phyloP scores from a whole-genome alignment of 2,888 invertebrate genomes.

The Eupithecia centaureata region DNA sequence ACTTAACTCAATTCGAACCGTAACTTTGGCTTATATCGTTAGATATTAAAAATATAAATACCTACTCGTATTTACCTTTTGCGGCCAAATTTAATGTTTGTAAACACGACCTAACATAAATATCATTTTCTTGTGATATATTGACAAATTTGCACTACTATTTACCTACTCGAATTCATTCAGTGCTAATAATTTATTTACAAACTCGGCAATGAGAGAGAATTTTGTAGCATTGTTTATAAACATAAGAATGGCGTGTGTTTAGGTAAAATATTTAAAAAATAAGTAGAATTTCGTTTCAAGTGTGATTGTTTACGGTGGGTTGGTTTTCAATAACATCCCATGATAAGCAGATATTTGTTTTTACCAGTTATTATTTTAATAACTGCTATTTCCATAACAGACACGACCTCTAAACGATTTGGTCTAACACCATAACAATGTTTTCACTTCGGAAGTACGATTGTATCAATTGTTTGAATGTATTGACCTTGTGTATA shows the following conservation, averaged over 20 bases:
- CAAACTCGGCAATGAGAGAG: too few relatives aligned
- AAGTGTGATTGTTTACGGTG: not conserved
- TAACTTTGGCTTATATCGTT: too few relatives aligned
- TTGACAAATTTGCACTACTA: too few relatives aligned
- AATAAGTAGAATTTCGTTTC: not conserved
- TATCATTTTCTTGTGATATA: too few relatives aligned
- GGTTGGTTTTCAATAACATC: not conserved
- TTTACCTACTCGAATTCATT: too few relatives aligned
- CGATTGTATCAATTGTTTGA: conserved; percentile 30
- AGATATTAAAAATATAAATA: too few relatives aligned
- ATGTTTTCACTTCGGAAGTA: conserved; percentile 38
- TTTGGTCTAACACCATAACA: conserved; percentile 13
- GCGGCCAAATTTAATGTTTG: too few relatives aligned
- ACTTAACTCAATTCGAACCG: too few relatives aligned
- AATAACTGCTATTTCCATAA: conserved; percentile 1
- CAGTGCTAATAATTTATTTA: too few relatives aligned
- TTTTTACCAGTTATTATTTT: not conserved
- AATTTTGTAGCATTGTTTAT: too few relatives aligned
- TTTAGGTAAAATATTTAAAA: not conserved
- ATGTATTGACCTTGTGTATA: conserved; percentile 17
- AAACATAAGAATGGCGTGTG: not conserved
- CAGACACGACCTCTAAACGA: not conserved
- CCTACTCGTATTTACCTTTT: too few relatives aligned
- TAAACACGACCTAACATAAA: too few relatives aligned
- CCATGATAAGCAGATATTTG: not conserved